Percentiles rank a stretch among this genome's conserved stretches.
Evolutionary conservation across 2,888 invertebrate genomes (phyloP).

Genomic region (Melanostoma mellinum): DNA sequence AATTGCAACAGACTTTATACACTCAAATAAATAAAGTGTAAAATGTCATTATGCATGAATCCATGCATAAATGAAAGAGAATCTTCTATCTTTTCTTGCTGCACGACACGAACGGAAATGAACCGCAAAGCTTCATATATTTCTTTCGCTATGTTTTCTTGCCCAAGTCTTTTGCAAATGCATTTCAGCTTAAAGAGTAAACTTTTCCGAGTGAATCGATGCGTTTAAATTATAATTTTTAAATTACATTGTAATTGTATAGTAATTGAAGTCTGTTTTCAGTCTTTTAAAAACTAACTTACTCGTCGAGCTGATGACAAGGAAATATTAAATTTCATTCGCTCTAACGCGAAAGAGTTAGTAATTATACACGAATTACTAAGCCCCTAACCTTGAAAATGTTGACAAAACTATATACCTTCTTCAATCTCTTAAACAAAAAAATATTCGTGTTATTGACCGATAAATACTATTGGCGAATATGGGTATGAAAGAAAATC

Average conservation of each 20-base stretch:
- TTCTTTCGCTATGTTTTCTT: slow-evolving; percentile 19
- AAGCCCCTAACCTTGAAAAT: slow-evolving; percentile 7
- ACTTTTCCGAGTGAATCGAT: slow-evolving; percentile 50
- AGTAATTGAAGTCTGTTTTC: slow-evolving; percentile 16
- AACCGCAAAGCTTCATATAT: slow-evolving; percentile 40
- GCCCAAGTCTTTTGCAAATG: slow-evolving; percentile 27
- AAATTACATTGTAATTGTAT: slow-evolving; percentile 57
- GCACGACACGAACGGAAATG: slow-evolving; percentile 43
- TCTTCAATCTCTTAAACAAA: background rate
- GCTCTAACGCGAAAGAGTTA: background rate
- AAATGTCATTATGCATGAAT: background rate
- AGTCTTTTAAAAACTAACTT: background rate
- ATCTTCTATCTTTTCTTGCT: slow-evolving; percentile 22
- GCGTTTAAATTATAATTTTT: slow-evolving; percentile 38
- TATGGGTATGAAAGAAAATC: background rate
- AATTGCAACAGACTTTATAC: too few species aligned
- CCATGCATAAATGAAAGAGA: slow-evolving; percentile 4
- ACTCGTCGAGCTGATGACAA: slow-evolving; percentile 15
- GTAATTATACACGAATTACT: background rate
- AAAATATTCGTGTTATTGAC: slow-evolving; percentile 4
- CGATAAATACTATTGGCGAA: slow-evolving; percentile 1
- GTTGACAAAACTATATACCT: background rate
- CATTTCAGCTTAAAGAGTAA: background rate
- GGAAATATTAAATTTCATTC: background rate
- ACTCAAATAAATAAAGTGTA: too few species aligned